Evolutionary conservation across 2,888 invertebrate genomes (phyloP), one percentile per base, ranked within the genome.

Genomic region (Polia nebulosa): DNA sequence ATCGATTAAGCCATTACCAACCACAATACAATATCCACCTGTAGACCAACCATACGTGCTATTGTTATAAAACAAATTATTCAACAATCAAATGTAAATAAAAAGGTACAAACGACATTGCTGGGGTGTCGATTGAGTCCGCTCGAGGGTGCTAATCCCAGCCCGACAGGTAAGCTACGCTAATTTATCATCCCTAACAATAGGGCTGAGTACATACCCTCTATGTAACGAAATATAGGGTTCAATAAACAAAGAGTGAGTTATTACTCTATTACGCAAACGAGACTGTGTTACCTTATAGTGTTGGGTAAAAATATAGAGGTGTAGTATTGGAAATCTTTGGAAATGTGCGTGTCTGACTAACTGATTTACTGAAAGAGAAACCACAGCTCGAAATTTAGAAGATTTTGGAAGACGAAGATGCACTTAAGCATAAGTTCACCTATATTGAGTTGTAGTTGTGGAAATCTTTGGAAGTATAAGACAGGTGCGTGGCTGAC

Each of bases 101-200:
- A 94, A 94, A 93, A 91, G 85, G 85, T 88, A 90, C 89, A 91
- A 91, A 90, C 88, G 87, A 87, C 82, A 73, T 22, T 39, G 34
- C 56, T 72, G 87, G 93, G 92, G 93, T 89, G 93, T 90, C 91
- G 89, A 92, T 90, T 83, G 87, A 87, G 88, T 87, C 85, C 85
- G 86, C 80, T 81, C 85, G 83, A 86, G 92, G 91, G 89, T 83
- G 82, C 90, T 94, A 95, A 95, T 94, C 94, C 94, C 83, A 80
- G 85, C 82, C 64, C 89, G 93, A 91, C 95, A 95, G 95, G 95
- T 95, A 95, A 94, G 94, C 94, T 91, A 79, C 70, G 88, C 92
- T 94, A 94, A 95, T 95, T 95, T 94, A 95, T 95, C 95, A 95
- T 95, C 90, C 89, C 91, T 87, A 91, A 95, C 95, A 95, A 95